Conservation (phyloP, 2,113 vertebrate genomes). For the Tor tambroides region DNA sequence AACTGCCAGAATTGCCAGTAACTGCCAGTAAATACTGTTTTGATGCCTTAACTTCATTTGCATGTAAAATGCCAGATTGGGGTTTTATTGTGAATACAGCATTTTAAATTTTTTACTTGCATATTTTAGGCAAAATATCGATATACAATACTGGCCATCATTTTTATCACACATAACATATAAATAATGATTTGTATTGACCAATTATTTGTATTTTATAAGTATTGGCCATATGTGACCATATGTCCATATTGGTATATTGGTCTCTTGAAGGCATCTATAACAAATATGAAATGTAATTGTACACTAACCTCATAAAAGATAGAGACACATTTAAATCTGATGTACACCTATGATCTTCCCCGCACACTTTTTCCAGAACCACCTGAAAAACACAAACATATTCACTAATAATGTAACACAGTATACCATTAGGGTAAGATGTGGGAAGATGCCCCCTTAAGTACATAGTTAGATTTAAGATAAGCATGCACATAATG, state of each 20-base stretch:
- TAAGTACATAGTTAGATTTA: too few species aligned
- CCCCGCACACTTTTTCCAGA: conserved; percentile 65
- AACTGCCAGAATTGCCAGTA: too few species aligned
- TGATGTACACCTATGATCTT: conserved; percentile 59
- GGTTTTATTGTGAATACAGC: background rate
- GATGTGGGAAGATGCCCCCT: too few species aligned
- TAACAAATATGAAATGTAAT: background rate
- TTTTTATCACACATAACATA: background rate
- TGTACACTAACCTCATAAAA: conserved; percentile 51
- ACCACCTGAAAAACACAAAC: conserved; percentile 47
- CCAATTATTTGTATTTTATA: too few species aligned
- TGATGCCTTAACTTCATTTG: background rate
- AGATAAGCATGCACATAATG: background rate
- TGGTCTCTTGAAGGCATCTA: background rate
- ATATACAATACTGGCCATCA: background rate
- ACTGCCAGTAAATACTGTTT: too few species aligned
- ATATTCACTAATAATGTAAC: background rate
- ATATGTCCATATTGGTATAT: background rate
- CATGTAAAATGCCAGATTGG: background rate
- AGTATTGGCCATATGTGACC: too few species aligned
- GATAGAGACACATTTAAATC: conserved; percentile 55
- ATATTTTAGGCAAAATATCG: background rate
- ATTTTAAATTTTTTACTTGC: background rate
- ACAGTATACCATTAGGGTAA: too few species aligned
- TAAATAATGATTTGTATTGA: too few species aligned